Evolutionary conservation across 2,888 invertebrate species (phyloP).

Genomic region (Glyphotaelius pellucidus): DNA sequence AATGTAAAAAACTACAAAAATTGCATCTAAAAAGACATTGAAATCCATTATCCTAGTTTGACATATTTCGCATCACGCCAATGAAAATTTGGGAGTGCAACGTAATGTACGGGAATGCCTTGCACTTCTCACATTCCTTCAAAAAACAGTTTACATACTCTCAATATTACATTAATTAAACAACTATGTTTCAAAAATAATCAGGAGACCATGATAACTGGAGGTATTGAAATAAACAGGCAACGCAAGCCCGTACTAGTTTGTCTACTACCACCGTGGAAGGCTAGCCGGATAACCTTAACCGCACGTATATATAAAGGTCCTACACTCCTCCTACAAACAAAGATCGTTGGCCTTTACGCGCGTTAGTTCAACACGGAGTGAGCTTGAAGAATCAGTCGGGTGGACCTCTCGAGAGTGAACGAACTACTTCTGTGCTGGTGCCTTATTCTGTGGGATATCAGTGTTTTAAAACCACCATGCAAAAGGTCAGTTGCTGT

Average conservation of each 20-base stretch:
- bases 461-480: background rate
- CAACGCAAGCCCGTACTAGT: background rate
- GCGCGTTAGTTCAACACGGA: background rate
- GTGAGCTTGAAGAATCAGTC: conserved; percentile 4
- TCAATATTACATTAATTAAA: background rate
- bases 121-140: background rate
- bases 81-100: background rate
- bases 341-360: background rate
- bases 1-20: background rate
- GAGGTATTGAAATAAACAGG: background rate
- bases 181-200: background rate
- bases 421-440: background rate
- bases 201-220: background rate
- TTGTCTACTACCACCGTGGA: background rate
- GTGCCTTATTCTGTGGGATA: conserved; percentile 10
- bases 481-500: conserved; percentile 15
- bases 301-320: background rate
- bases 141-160: background rate
- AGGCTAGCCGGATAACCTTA: background rate
- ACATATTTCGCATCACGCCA: background rate
- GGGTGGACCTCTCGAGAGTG: background rate
- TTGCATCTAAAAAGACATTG: background rate
- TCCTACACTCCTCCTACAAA: background rate
- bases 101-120: background rate
- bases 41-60: background rate